Conservation (phyloP, 2,888 invertebrate genomes). For the Rhorus exstirpatorius region DNA sequence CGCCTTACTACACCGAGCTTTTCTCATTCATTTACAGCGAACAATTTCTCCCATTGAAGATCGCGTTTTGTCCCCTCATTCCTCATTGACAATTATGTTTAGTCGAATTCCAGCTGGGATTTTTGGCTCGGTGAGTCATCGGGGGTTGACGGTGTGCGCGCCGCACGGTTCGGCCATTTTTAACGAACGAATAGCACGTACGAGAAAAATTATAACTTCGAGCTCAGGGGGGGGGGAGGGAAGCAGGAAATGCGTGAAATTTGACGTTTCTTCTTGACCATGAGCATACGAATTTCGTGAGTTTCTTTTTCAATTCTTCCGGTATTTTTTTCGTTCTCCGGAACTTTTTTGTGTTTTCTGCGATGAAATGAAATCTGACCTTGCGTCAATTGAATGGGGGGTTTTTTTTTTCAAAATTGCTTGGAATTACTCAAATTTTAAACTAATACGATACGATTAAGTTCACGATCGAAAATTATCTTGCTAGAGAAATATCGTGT, state of each 20-base stretch:
- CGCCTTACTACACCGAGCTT: slow-evolving; percentile 12
- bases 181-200: slow-evolving; percentile 48
- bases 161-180: slow-evolving; percentile 43
- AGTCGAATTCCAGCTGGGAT: slow-evolving; percentile 48
- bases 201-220: slow-evolving; percentile 12
- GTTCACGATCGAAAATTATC: background rate
- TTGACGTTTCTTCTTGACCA: background rate
- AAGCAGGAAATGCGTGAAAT: slow-evolving; percentile 35
- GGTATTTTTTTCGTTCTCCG: background rate
- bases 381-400: no score
- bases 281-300: background rate
- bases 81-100: slow-evolving; percentile 41
- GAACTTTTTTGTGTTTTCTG: background rate
- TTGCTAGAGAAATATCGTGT: background rate
- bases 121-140: slow-evolving; percentile 1
- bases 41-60: slow-evolving; percentile 9
- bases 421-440: background rate
- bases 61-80: slow-evolving; percentile 16
- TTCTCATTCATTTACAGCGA: slow-evolving; percentile 41
- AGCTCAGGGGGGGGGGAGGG: no score
- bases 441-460: background rate
- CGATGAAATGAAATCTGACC: background rate
- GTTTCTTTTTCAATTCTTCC: background rate
- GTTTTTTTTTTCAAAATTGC: background rate
- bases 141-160: background rate